Evolutionary conservation across 2,888 invertebrate species (phyloP), one percentile per base, ranked within the genome.

Genomic region (Orthonychiurus folsomi): DNA sequence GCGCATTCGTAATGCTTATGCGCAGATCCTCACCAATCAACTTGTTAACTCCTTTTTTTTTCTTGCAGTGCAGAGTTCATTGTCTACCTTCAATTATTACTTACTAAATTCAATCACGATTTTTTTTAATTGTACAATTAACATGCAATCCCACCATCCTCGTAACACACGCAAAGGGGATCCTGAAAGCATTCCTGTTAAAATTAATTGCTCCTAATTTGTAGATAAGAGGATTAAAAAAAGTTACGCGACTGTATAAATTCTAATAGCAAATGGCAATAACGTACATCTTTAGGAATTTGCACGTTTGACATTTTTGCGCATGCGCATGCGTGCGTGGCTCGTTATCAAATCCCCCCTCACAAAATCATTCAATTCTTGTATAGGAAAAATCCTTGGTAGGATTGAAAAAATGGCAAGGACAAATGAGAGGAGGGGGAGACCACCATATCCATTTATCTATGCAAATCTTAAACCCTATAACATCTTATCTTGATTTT

Each of bases 401-500:
- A 37, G 15, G 37, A 37, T 37, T 37, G 37, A 37, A 37, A 15
- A 15, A 9, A 37, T 9, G 37, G 37, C 37, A 37, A 37, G 37
- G 37, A 37, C 37, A 37, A 37, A 37, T 37, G 37, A 37, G 37
- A 5, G 9, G 37, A 5, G 5, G 37, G 15, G 37, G n/a, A n/a
- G n/a, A n/a, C n/a, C n/a, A n/a, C n/a, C 37, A 5, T 9, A 37
- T 9, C 37, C 37, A 37, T 37, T 37, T 37, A 37, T 37, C 37
- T 37, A 37, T 37, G 37, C 37, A 37, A 37, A 37, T 37, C 37
- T 37, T 37, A n/a, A n/a, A n/a, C n/a, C n/a, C n/a, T n/a, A n/a
- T n/a, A n/a, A n/a, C n/a, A n/a, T 37, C 15, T 15, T 15, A 37
- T 37, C 37, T 37, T 5, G 5, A 9, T 37, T 37, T 37, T 9